Base-by-base conservation (phyloP, 1,140 invertebrate genomes). In the Eciton burchellii region DNA sequence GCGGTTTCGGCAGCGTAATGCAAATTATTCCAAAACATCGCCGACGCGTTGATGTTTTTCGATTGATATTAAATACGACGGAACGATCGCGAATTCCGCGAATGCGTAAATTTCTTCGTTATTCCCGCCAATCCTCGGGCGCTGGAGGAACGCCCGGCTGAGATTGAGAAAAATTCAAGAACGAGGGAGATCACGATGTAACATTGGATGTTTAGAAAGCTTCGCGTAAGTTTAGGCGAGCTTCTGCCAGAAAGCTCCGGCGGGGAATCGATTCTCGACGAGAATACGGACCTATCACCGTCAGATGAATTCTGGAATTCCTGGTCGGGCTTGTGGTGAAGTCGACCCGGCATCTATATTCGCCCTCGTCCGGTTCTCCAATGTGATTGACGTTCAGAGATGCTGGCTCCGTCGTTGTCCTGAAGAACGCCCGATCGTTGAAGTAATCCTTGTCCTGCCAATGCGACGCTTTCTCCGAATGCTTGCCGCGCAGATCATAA, bases 281-380 rank as follows among this genome's bases (percentile, higher is more conserved):
- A n/a, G 24, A 21, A 19, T 89, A 96, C 97, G 96, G 92, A 98
- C 97, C 96, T 87, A 98, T 97, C 88, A 98, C 96, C 85, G 96
- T 96, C 74, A 98, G 95, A 83, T 97, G 95, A 85, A 98, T 95
- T 88, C 96, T 96, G 88, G 96, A 96, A 92, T 97, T 97, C 79
- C 96, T 95, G 45, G 97, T 98, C 3, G 97, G 97, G 43, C 97
- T 97, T 74, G 96, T 95, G 72, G 96, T 95, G 90, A 97, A 98
- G 92, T 98, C 97, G 54, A 98, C 97, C 62, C 96, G 94, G 93
- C 97, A 97, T 82, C 96, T 94, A 94, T 97, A 97, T 57, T 96
- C 95, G 4, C 96, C 97, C 84, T 96, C 95, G 92, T 97, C 97
- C 49, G n/a, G n/a, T 94, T 94, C 68, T 96, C 94, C 88, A 95